These are phyloP conservation scores for Orius laevigatus DNA, from an alignment of 1,140 invertebrate genomes.

Conservation along the genomic window DNA sequence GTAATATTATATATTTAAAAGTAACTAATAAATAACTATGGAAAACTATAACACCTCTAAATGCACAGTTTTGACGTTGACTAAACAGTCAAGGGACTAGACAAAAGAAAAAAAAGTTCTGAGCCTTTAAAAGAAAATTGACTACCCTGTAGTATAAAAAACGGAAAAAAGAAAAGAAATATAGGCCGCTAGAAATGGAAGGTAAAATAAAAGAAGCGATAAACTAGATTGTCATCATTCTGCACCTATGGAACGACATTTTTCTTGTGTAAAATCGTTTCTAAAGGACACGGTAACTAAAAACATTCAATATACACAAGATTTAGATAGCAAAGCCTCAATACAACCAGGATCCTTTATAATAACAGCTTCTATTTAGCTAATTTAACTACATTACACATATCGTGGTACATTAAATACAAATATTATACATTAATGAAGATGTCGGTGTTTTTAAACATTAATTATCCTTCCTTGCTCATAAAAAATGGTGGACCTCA, in stretches of 20 bases:
- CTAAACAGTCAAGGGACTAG: too few relatives aligned
- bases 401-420: too few relatives aligned
- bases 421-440: too few relatives aligned
- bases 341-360: background rate
- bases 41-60: too few relatives aligned
- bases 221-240: constrained; percentile 10
- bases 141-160: too few relatives aligned
- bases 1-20: too few relatives aligned
- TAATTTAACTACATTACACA: background rate
- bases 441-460: too few relatives aligned
- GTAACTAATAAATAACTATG: too few relatives aligned
- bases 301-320: background rate
- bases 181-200: constrained; percentile 7
- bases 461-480: background rate
- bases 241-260: background rate
- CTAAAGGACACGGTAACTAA: constrained; percentile 6
- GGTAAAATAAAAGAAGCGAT: constrained; percentile 4
- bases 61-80: too few relatives aligned
- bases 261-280: background rate
- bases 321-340: background rate
- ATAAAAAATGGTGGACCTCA: background rate
- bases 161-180: background rate
- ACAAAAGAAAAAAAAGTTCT: too few relatives aligned
- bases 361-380: background rate
- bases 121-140: too few relatives aligned